A percentile compares a stretch with the other conserved stretches of the same genome.
Conservation (phyloP, 2,888 invertebrate genomes). For the Masnerella sp. region DNA sequence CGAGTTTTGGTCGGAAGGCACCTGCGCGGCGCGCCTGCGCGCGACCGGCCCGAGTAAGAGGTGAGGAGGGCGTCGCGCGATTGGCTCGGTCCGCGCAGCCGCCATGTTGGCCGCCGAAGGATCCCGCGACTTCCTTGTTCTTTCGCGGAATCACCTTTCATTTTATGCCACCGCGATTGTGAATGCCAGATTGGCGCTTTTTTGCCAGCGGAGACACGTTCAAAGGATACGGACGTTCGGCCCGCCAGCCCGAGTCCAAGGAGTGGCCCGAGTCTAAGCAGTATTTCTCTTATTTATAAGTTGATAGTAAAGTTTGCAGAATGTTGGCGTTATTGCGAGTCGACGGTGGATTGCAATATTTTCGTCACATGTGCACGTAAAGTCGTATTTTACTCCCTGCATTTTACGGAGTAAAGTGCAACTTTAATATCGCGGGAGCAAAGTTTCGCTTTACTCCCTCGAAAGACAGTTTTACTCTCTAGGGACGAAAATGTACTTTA, state of each 20-base stretch:
- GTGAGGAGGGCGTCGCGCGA: not conserved
- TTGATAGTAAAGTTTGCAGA: too few relatives aligned
- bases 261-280: not conserved
- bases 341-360: too few relatives aligned
- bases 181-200: slow-evolving; percentile 32
- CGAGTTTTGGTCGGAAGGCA: slow-evolving; percentile 44
- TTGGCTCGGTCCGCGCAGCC: not conserved
- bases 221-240: slow-evolving; percentile 20
- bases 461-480: too few relatives aligned
- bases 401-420: too few relatives aligned
- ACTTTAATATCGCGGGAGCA: too few relatives aligned
- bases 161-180: slow-evolving; percentile 38
- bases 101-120: slow-evolving; percentile 41
- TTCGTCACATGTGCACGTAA: too few relatives aligned
- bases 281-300: too few relatives aligned
- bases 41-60: slow-evolving; percentile 28
- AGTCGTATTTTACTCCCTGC: too few relatives aligned
- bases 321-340: too few relatives aligned
- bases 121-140: slow-evolving; percentile 49
- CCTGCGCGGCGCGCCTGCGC: slow-evolving; percentile 41
- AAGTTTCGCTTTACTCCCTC: too few relatives aligned
- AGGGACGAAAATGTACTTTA: too few relatives aligned
- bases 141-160: slow-evolving; percentile 52
- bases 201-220: slow-evolving; percentile 24
- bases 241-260: not conserved